Conservation (phyloP, 2,113 vertebrate species). For the Penelope pileata region DNA sequence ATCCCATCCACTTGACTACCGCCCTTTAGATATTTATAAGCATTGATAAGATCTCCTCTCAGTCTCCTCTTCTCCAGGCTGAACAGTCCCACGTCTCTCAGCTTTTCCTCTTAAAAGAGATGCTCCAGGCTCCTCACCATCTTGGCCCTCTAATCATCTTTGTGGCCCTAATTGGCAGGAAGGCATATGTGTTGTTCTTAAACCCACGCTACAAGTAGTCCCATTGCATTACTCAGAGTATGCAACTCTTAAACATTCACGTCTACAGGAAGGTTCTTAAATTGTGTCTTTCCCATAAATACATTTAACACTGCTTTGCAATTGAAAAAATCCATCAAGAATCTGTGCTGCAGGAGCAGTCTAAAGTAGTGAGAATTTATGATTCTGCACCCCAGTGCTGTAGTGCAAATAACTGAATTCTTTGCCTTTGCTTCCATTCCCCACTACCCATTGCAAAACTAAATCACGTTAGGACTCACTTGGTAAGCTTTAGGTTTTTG, state of each 20-base stretch:
- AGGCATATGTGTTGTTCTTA: neutral
- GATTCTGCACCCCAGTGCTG: neutral
- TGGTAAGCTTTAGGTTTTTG: neutral
- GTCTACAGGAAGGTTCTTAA: neutral
- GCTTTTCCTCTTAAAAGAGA: no score
- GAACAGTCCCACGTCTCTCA: no score
- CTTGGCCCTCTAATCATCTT: no score
- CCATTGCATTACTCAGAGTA: neutral
- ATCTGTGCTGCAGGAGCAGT: neutral
- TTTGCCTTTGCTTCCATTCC: neutral
- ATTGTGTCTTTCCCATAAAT: neutral
- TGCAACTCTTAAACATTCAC: neutral
- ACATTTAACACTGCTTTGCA: neutral
- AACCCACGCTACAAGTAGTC: neutral
- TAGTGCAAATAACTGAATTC: neutral
- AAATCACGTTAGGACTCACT: neutral
- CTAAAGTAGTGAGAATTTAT: neutral
- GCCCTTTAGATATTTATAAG: no score
- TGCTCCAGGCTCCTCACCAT: no score
- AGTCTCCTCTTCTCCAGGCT: no score
- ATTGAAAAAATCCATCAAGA: neutral
- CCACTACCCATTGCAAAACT: neutral
- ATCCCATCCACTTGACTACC: no score
- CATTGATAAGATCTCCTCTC: no score
- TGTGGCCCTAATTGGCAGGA: no score